Conservation (phyloP, 2,888 invertebrate species). For the Drosophila tanythrix region DNA sequence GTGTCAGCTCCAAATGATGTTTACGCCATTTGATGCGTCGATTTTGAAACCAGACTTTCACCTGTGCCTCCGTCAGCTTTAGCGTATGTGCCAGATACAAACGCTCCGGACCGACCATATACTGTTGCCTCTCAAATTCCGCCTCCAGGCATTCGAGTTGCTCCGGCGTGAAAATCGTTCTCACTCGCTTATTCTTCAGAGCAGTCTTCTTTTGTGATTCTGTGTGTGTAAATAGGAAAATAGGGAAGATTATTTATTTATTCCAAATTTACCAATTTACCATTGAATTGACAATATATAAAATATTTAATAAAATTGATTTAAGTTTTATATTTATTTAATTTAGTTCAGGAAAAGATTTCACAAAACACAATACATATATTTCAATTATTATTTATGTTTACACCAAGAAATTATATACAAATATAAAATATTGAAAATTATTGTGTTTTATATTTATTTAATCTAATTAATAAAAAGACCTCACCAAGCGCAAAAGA, state of each 20-base stretch:
- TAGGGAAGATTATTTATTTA: too few relatives aligned
- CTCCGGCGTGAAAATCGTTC: constrained; percentile 98
- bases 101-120: constrained; percentile 98
- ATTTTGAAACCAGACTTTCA: constrained; percentile 97
- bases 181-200: constrained; percentile 92
- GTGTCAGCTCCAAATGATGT: constrained; percentile 96
- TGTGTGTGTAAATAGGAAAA: constrained; percentile 43
- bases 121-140: constrained; percentile 98
- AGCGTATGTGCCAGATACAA: constrained; percentile 91
- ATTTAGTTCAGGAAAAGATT: background rate
- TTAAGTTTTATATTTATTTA: background rate
- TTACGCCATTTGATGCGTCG: constrained; percentile 96
- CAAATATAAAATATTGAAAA: background rate
- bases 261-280: too few relatives aligned
- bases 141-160: constrained; percentile 96
- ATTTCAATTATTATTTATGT: background rate
- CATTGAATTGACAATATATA: too few relatives aligned
- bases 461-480: background rate
- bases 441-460: background rate
- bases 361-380: background rate
- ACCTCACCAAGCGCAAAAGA: background rate
- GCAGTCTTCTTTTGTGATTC: constrained; percentile 85
- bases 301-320: background rate
- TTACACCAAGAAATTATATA: accelerated
- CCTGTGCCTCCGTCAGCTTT: constrained; percentile 86